These are phyloP conservation scores for Dermolepida albohirtum DNA, from an alignment of 2,888 invertebrate species.

Conservation along the genomic window DNA sequence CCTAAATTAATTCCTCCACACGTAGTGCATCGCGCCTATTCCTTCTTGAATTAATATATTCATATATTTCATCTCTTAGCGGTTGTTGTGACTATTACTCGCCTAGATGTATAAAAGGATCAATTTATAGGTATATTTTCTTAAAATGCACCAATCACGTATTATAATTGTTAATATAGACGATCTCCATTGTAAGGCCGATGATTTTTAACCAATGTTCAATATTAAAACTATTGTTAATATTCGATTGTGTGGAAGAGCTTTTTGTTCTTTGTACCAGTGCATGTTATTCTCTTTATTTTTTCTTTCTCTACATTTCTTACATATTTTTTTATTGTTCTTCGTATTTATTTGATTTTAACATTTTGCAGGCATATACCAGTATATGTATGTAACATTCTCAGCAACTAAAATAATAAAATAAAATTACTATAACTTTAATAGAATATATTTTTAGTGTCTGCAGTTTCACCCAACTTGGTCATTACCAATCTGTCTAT, in stretches of 20 bases:
- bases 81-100: constrained; percentile 25
- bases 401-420: too few species aligned
- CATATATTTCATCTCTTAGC: constrained; percentile 13
- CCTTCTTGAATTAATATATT: not conserved
- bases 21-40: constrained; percentile 43
- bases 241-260: constrained; percentile 40
- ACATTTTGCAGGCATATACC: too few species aligned
- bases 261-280: constrained; percentile 24
- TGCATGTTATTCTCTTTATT: too few species aligned
- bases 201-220: constrained; percentile 48
- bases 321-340: too few species aligned
- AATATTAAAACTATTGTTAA: constrained; percentile 44
- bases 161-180: constrained; percentile 60
- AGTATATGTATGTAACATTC: too few species aligned
- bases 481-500: too few species aligned
- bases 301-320: too few species aligned
- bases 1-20: constrained; percentile 50
- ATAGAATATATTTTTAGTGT: too few species aligned
- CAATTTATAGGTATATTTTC: constrained; percentile 60
- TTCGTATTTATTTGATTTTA: too few species aligned
- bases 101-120: constrained; percentile 43
- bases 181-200: constrained; percentile 51
- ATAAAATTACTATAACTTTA: too few species aligned
- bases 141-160: constrained; percentile 61
- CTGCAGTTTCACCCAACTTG: too few species aligned